Evolutionary conservation across 2,113 vertebrate genomes (phyloP).

Genomic region (Quiscalus mexicanus): DNA sequence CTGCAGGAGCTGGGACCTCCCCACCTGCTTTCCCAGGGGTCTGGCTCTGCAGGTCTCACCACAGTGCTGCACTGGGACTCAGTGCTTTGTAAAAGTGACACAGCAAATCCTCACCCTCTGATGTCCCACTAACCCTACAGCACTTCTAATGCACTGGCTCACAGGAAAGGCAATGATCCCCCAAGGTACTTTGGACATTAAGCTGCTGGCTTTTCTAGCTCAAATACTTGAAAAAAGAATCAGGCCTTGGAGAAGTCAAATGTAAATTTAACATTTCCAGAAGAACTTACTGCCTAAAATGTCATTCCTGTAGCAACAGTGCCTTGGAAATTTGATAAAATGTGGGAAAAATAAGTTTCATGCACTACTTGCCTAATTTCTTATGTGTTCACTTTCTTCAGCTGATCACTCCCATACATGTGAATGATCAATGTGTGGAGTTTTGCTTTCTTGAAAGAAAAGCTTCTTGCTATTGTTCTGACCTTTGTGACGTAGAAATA

Average conservation of each 20-base stretch:
- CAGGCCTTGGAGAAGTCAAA: neutral
- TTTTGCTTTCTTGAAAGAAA: neutral
- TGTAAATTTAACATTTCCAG: neutral
- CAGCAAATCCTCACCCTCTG: neutral
- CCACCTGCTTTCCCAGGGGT: rapidly evolving
- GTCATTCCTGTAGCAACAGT: neutral
- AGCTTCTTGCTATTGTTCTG: neutral
- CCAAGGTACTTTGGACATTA: neutral
- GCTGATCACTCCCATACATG: neutral
- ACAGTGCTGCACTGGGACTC: neutral
- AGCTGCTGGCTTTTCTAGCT: neutral
- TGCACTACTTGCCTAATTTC: neutral
- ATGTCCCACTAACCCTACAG: neutral
- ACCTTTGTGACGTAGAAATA: neutral
- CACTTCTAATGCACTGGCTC: neutral
- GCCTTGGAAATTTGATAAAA: neutral
- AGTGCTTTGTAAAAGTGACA: neutral
- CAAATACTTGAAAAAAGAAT: neutral
- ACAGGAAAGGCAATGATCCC: neutral
- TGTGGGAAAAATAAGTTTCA: neutral
- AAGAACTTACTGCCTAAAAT: neutral
- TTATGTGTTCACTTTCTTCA: neutral
- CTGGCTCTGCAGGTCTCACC: neutral
- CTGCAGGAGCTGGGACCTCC: neutral
- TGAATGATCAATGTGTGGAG: neutral